Evolutionary conservation across 2,797 vertebrate species (phyloP), one percentile per base, ranked within the genome.

Genomic region (Hylomyscus alleni): DNA sequence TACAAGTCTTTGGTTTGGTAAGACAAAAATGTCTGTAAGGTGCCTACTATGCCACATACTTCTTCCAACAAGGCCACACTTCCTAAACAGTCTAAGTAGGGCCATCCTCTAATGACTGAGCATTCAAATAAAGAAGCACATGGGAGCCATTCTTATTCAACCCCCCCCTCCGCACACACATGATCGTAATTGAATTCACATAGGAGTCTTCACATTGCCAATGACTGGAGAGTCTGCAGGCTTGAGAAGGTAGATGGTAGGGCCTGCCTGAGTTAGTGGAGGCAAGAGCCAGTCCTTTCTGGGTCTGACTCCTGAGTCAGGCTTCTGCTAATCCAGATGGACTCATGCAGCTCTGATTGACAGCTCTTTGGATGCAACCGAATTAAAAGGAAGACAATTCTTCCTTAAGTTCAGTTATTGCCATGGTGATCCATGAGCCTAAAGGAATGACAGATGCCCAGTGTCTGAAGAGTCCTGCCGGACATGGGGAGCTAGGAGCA

Each of bases 261-360:
- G 40, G 6, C 17, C 40, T 2, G 2, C 22, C 0, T 40, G 13
- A 11, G 22, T 47, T 17, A 13, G 17, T 29, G 13, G 3, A 22
- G 69, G 3, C 24, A 72, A 17, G 15, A 58, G 15, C n/a, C 13
- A 24, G 56, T 58, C n/a, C 24, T 40, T 76, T 29, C 37, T 75
- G 29, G 37, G 12, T 76, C 26, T 44, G 22, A 69, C 26, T 54
- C 22, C n/a, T 3, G 22, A 65, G 76, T 65, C 34, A 47, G 37
- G 15, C 22, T 19, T 37, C 13, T 40, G 1, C 29, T 65, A 31
- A 89, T 76, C 37, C 37, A 75, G 54, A 14, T 1, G 24, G 40
- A 17, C 34, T 87, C 17, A 19, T 9, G 50, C 44, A 34, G 15
- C 22, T 62, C 10, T 24, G n/a, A 7, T 0, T 40, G 14, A 56